A percentile compares a stretch with the other conserved stretches of the same genome.
Evolutionary conservation across 2,797 vertebrate genomes (phyloP).

Genomic region (Chloroceryle inda): DNA sequence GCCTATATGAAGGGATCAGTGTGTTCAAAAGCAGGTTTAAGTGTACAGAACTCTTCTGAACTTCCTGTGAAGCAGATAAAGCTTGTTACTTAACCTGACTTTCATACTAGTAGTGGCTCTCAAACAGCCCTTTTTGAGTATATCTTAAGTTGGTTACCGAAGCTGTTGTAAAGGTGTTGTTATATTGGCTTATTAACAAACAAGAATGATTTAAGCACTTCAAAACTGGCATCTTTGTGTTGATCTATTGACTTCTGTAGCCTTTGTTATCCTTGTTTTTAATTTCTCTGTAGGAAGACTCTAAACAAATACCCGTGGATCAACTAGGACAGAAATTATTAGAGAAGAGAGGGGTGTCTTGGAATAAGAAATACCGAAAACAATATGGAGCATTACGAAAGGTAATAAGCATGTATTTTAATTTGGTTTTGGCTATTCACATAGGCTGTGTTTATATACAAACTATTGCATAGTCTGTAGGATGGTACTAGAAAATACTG

Average conservation of each 20-base stretch:
- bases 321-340: conserved; percentile 93
- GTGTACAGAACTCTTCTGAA: not conserved
- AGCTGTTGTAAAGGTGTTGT: not conserved
- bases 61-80: not conserved
- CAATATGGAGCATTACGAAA: conserved; percentile 89
- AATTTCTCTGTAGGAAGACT: conserved; percentile 67
- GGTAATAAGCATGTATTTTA: conserved; percentile 75
- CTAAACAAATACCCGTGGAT: conserved; percentile 83
- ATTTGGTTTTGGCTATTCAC: not conserved
- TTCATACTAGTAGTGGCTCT: not conserved
- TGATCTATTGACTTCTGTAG: not conserved
- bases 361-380: conserved; percentile 94
- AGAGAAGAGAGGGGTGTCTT: conserved; percentile 89
- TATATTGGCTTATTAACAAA: not conserved
- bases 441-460: not conserved
- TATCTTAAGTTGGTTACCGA: not conserved
- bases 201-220: not conserved
- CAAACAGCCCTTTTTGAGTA: not conserved
- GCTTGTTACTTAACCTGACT: not conserved
- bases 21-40: not conserved
- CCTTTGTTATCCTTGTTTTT: not conserved
- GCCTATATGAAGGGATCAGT: not conserved
- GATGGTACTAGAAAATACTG: not conserved
- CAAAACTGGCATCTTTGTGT: not conserved
- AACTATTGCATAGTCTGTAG: not conserved